Conservation (phyloP, 2,797 vertebrate genomes). For the Crypturellus tataupa region DNA sequence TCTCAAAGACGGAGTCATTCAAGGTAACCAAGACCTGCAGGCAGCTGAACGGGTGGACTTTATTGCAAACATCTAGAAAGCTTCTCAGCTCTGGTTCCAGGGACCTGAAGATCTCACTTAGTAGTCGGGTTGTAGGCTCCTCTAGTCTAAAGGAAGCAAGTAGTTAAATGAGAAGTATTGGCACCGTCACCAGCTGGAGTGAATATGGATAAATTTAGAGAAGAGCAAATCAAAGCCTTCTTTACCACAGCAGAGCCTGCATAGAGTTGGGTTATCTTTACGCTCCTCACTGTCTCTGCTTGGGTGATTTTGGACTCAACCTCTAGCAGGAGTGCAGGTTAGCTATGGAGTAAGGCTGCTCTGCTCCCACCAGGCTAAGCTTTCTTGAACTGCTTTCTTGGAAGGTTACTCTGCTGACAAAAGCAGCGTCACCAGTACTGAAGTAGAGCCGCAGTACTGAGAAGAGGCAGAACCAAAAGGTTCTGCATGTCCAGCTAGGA, state of each 20-base stretch:
- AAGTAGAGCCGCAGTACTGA: neutral
- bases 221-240: neutral
- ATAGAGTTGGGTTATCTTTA: neutral
- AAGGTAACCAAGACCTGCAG: slow-evolving; percentile 59
- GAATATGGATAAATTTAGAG: neutral
- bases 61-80: slow-evolving; percentile 59
- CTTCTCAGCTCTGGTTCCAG: slow-evolving; percentile 58
- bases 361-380: neutral
- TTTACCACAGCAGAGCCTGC: rapidly evolving
- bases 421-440: neutral
- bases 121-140: neutral
- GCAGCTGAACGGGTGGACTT: slow-evolving; percentile 24
- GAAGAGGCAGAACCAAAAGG: neutral
- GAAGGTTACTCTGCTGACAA: neutral
- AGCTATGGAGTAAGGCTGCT: neutral
- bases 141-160: neutral
- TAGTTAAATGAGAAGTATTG: neutral
- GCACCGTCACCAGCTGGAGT: neutral
- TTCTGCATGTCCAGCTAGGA: neutral
- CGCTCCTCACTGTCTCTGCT: neutral
- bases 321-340: neutral
- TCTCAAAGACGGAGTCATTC: slow-evolving; percentile 13
- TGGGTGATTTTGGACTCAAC: too few species aligned
- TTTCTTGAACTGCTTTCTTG: neutral
- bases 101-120: slow-evolving; percentile 34